Percentiles rank a stretch among this genome's conserved stretches.
These are phyloP conservation scores for Gavialis gangeticus DNA, from an alignment of 2,113 vertebrate genomes.

Conservation along the genomic window DNA sequence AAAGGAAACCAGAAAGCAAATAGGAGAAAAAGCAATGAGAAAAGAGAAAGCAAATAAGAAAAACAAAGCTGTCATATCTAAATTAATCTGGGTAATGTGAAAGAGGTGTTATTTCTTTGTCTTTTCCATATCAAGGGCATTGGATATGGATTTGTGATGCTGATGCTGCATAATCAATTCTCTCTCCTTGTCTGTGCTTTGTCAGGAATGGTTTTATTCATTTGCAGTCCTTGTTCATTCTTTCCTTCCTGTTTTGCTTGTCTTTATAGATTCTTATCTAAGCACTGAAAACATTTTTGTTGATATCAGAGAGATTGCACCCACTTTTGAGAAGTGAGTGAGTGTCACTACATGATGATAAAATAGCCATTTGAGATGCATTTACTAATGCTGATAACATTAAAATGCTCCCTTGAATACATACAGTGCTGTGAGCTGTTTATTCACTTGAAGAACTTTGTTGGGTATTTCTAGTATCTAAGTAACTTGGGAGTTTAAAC, in stretches of 20 bases:
- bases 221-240: constrained; percentile 42
- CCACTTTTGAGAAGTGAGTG: neutral
- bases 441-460: neutral
- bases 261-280: constrained; percentile 67
- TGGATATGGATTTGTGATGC: constrained; percentile 68
- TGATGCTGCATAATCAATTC: constrained; percentile 71
- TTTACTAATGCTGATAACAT: constrained; percentile 53
- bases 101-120: constrained; percentile 46
- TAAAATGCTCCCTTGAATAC: constrained; percentile 30
- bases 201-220: constrained; percentile 59
- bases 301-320: constrained; percentile 43
- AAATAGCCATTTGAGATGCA: constrained; percentile 43
- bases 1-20: neutral
- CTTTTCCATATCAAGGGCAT: constrained; percentile 47
- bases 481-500: constrained; percentile 39
- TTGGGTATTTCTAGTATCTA: neutral
- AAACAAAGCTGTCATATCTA: neutral
- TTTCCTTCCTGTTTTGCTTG: constrained; percentile 60
- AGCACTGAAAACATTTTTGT: constrained; percentile 46
- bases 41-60: neutral
- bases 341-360: constrained; percentile 21
- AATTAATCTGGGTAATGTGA: constrained; percentile 41
- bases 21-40: neutral
- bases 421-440: neutral
- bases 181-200: constrained; percentile 49